Percentiles rank a stretch among this genome's conserved stretches.
Conservation (phyloP, 2,797 vertebrate species). For the Poeciliopsis infans region DNA sequence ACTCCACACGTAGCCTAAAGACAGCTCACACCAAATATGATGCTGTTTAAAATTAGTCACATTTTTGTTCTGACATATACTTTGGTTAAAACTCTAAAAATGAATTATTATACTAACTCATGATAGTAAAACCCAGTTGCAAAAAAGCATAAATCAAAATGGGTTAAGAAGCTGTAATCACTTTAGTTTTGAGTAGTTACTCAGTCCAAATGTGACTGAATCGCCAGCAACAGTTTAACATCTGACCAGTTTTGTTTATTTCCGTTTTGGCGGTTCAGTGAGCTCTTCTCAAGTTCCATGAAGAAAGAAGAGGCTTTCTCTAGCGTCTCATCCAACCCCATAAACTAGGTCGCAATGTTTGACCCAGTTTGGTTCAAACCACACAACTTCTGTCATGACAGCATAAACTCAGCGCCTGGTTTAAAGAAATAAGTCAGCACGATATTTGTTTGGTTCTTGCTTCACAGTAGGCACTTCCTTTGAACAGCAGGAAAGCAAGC, state of each 20-base stretch:
- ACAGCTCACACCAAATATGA: not conserved
- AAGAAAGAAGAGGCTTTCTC: not conserved
- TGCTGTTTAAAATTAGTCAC: not conserved
- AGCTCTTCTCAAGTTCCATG: not conserved
- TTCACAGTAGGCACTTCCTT: slow-evolving; percentile 2
- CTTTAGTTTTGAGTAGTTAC: not conserved
- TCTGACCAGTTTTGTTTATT: not conserved
- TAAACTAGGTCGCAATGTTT: not conserved
- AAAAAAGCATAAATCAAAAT: not conserved
- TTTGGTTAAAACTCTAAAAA: not conserved
- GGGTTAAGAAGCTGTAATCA: too few relatives aligned
- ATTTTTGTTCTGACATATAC: not conserved
- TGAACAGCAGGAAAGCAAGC: not conserved
- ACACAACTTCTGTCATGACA: not conserved
- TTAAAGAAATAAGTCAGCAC: not conserved
- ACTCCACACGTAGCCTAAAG: not conserved
- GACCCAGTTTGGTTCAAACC: not conserved
- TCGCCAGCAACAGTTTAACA: not conserved
- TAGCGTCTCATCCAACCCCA: not conserved
- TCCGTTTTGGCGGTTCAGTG: not conserved
- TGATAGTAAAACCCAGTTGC: not conserved
- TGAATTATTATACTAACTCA: not conserved
- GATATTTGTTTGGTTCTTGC: not conserved
- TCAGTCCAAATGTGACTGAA: not conserved
- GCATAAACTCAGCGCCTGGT: not conserved